Evolutionary conservation across 2,888 invertebrate genomes (phyloP).

Genomic region (Apamea sordens): DNA sequence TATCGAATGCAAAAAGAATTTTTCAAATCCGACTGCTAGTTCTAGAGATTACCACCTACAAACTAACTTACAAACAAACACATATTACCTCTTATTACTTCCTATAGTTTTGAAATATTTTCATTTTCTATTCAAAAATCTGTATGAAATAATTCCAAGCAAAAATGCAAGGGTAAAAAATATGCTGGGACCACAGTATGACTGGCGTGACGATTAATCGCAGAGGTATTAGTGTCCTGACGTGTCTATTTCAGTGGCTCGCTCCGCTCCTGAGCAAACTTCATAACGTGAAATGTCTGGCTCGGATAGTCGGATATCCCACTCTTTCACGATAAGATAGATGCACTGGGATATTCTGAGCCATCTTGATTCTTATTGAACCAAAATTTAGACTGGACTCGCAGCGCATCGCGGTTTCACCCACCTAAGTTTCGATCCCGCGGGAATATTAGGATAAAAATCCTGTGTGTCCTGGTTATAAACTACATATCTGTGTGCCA

Average conservation of each 20-base stretch:
- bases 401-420: too few relatives aligned
- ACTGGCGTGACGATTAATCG: conserved; percentile 41
- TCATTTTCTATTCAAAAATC: not conserved
- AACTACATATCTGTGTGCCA: too few relatives aligned
- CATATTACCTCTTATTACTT: not conserved
- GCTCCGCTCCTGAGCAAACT: conserved; percentile 61
- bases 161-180: conserved; percentile 12
- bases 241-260: conserved; percentile 30
- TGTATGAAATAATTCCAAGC: not conserved
- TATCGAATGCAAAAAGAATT: not conserved
- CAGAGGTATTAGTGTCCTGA: conserved; percentile 53
- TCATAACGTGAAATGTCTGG: conserved; percentile 59
- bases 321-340: conserved; percentile 33
- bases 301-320: conserved; percentile 24
- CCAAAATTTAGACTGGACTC: not conserved
- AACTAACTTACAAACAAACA: not conserved
- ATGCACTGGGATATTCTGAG: conserved; percentile 30
- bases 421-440: too few relatives aligned
- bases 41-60: not conserved
- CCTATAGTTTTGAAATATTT: not conserved
- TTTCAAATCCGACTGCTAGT: not conserved
- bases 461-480: too few relatives aligned
- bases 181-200: not conserved
- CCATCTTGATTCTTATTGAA: not conserved
- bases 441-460: too few relatives aligned